Conservation (phyloP, 92 coral and sea anemone genomes). For the Epizoanthus illoricatus region DNA sequence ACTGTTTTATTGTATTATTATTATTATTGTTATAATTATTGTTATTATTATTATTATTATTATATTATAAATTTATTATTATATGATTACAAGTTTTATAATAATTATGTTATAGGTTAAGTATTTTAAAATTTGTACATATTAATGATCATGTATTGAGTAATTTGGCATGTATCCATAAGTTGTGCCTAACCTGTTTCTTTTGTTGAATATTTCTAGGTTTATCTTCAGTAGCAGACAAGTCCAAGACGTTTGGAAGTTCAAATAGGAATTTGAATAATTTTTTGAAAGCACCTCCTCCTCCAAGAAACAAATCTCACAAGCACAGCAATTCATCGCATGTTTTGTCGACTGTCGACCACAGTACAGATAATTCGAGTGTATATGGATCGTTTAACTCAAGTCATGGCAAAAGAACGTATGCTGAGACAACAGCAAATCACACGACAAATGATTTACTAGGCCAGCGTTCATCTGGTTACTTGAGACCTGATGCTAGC, state of each 20-base stretch:
- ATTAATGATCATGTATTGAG: background rate
- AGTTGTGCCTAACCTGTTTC: background rate
- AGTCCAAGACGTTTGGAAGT: slow-evolving; percentile 58
- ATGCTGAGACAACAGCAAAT: slow-evolving; percentile 56
- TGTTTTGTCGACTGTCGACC: slow-evolving; percentile 43
- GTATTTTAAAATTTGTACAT: background rate
- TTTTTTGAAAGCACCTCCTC: slow-evolving; percentile 89
- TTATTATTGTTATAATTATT: no score
- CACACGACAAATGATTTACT: slow-evolving; percentile 28
- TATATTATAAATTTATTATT: no score
- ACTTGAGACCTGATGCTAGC: slow-evolving; percentile 81
- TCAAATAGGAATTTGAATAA: slow-evolving; percentile 66
- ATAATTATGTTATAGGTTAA: no score
- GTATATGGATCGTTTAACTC: slow-evolving; percentile 37
- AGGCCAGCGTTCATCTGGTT: slow-evolving; percentile 45
- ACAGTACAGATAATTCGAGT: slow-evolving; percentile 41
- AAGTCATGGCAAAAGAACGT: slow-evolving; percentile 64
- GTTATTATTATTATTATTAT: no score
- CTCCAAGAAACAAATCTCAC: slow-evolving; percentile 76
- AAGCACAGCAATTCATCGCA: slow-evolving; percentile 66
- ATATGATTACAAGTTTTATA: no score
- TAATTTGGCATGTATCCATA: background rate
- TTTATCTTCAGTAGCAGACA: slow-evolving; percentile 60
- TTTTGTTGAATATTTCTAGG: slow-evolving; percentile 45
- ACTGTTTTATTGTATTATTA: no score